phyloP scores from a whole-genome alignment of 1,140 invertebrate genomes.

The Trichonephila inaurata region DNA sequence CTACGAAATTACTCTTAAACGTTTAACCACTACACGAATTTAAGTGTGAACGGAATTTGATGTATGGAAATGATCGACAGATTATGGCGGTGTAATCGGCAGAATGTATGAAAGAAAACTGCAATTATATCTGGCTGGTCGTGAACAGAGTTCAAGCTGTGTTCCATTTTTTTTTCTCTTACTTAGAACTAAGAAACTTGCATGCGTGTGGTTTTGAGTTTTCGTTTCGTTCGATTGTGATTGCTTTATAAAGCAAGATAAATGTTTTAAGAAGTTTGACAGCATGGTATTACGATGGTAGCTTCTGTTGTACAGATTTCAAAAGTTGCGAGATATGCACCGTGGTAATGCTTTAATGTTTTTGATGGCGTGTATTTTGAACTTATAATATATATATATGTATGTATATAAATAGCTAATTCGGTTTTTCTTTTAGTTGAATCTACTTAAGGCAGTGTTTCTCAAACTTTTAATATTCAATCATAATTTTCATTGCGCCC shows the following conservation, averaged over 20 bases:
- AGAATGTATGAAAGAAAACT: constrained; percentile 46
- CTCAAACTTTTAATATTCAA: too few relatives aligned
- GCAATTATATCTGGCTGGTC: constrained; percentile 56
- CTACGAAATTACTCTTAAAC: constrained; percentile 67
- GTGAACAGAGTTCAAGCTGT: constrained; percentile 52
- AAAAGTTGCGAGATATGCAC: neutral
- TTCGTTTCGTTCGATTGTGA: neutral
- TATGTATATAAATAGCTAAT: too few relatives aligned
- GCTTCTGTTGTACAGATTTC: neutral
- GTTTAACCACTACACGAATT: constrained; percentile 58
- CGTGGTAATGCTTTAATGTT: neutral
- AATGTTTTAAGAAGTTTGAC: neutral
- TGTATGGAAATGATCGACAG: constrained; percentile 62
- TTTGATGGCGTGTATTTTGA: neutral
- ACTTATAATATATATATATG: too few relatives aligned
- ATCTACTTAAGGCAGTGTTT: too few relatives aligned
- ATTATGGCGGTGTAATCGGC: constrained; percentile 53
- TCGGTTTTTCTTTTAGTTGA: too few relatives aligned
- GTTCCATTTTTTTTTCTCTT: constrained; percentile 5
- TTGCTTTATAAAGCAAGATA: constrained; percentile 23
- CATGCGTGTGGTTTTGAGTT: constrained; percentile 37
- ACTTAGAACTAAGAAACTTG: neutral
- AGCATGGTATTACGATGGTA: neutral
- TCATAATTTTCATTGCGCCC: too few relatives aligned
- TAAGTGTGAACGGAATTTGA: constrained; percentile 67